These are phyloP conservation scores for Meiosimyza platycephala DNA, from an alignment of 2,888 invertebrate genomes.

Conservation along the genomic window DNA sequence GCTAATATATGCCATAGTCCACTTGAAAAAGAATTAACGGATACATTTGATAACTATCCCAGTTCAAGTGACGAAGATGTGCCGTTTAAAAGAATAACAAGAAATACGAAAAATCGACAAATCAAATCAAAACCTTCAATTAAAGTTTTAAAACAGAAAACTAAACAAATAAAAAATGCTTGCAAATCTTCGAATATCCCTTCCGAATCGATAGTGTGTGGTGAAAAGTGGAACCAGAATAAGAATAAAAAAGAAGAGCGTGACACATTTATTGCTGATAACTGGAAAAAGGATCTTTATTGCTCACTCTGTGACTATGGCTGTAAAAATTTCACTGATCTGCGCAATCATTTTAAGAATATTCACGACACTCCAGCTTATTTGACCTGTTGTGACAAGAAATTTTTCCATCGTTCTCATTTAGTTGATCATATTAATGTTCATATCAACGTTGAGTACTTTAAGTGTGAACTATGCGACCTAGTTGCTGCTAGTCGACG, in stretches of 20 bases:
- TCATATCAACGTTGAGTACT: constrained; percentile 49
- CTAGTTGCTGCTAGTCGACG: constrained; percentile 43
- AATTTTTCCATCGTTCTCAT: constrained; percentile 47
- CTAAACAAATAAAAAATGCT: constrained; percentile 32
- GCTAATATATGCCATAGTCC: neutral
- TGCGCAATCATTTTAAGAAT: constrained; percentile 46
- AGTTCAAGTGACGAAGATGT: neutral
- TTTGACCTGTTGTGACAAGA: constrained; percentile 49
- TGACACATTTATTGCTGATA: constrained; percentile 46
- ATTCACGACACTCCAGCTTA: constrained; percentile 45
- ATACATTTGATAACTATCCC: neutral
- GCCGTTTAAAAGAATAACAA: neutral
- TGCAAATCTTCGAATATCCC: too few relatives aligned
- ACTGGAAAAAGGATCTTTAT: constrained; percentile 44
- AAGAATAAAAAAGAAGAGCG: constrained; percentile 42
- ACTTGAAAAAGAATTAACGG: neutral
- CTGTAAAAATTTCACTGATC: constrained; percentile 41
- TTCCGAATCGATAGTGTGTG: constrained; percentile 22
- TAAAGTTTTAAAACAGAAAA: constrained; percentile 17
- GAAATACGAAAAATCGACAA: neutral
- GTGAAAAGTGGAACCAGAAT: neutral
- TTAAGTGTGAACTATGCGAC: constrained; percentile 48
- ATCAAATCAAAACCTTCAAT: neutral
- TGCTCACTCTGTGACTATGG: constrained; percentile 45
- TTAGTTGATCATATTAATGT: constrained; percentile 49